Conservation (phyloP, 2,113 vertebrate genomes). For the Oreotragus oreotragus region DNA sequence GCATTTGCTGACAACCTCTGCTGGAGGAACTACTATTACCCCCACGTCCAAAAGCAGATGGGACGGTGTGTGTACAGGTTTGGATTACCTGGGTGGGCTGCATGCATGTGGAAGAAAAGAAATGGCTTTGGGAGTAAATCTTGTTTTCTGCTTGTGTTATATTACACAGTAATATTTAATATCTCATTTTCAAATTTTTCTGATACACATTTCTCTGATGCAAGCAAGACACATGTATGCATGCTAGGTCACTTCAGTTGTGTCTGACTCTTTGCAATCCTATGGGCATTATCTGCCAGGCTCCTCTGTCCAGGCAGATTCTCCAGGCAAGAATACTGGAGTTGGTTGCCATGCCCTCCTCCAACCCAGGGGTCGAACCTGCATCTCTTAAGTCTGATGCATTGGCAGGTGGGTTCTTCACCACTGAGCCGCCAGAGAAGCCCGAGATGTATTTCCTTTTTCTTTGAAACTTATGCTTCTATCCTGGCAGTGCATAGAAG, state of each 20-base stretch:
- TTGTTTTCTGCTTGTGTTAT: neutral
- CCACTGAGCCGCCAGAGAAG: neutral
- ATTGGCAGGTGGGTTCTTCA: neutral
- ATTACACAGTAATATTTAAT: neutral
- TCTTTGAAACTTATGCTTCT: neutral
- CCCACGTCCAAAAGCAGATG: accelerated
- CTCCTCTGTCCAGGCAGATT: neutral
- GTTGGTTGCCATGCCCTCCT: neutral
- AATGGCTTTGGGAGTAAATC: neutral
- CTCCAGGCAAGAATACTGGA: neutral
- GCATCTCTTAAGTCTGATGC: neutral
- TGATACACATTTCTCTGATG: neutral
- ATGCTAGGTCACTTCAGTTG: neutral
- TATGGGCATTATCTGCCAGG: neutral
- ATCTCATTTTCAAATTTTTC: neutral
- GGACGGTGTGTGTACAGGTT: neutral
- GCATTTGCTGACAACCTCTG: accelerated
- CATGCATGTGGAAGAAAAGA: neutral
- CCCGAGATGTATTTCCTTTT: neutral
- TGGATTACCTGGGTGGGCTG: accelerated
- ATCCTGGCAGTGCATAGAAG: neutral
- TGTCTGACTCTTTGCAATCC: neutral
- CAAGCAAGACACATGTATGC: neutral
- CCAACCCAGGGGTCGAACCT: neutral
- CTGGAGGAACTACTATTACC: neutral